A percentile compares a stretch with the other conserved stretches of the same genome.
Evolutionary conservation across 2,888 invertebrate species (phyloP).

Genomic region (Pristionchus entomophagus): DNA sequence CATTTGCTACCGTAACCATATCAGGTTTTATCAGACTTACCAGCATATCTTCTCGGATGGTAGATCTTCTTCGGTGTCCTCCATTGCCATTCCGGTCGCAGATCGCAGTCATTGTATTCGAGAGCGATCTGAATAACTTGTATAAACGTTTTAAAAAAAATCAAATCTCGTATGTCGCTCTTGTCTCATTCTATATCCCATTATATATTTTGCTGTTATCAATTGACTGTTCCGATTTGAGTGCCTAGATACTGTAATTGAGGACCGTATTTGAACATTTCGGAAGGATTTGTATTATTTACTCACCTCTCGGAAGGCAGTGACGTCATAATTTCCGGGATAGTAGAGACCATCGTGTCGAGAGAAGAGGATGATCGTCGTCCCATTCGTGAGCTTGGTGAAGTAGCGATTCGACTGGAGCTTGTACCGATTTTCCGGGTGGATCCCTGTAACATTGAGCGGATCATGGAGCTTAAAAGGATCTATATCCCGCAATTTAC

Average conservation of each 20-base stretch:
- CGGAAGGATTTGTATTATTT: neutral
- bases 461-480: too few relatives aligned
- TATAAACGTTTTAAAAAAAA: neutral
- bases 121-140: neutral
- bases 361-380: constrained; percentile 18
- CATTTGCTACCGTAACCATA: too few relatives aligned
- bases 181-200: too few relatives aligned
- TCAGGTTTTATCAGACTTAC: neutral
- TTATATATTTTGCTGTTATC: too few relatives aligned
- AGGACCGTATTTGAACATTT: too few relatives aligned
- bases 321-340: neutral
- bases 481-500: too few relatives aligned
- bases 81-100: constrained; percentile 18
- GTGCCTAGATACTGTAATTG: too few relatives aligned
- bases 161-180: too few relatives aligned
- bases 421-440: neutral
- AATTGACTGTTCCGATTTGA: too few relatives aligned
- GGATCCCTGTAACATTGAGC: neutral
- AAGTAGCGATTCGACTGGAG: constrained; percentile 24
- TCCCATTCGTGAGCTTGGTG: constrained; percentile 13
- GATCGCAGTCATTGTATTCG: constrained; percentile 26
- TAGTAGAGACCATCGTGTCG: constrained; percentile 27
- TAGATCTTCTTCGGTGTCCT: constrained; percentile 9
- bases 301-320: constrained; percentile 13
- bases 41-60: constrained; percentile 16